Evolutionary conservation across 1,140 invertebrate genomes (phyloP).

Genomic region (Camponotus vicinus): DNA sequence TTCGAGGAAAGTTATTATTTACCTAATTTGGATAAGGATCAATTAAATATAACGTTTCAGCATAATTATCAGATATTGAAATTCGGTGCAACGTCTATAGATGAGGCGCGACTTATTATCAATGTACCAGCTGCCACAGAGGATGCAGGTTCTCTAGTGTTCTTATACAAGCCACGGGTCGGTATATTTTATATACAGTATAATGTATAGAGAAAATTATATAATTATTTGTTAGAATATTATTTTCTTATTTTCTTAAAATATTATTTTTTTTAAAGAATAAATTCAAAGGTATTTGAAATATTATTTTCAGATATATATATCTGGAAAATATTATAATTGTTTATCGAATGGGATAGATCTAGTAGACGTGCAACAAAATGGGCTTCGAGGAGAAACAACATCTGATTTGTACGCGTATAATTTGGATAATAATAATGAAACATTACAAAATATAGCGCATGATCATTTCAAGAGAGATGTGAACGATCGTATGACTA

Average conservation of each 20-base stretch:
- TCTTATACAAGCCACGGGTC: slow-evolving; percentile 70
- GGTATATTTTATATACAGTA: neutral
- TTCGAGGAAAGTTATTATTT: slow-evolving; percentile 79
- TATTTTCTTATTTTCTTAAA: neutral
- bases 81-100: slow-evolving; percentile 81
- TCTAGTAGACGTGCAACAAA: neutral
- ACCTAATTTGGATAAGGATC: slow-evolving; percentile 25
- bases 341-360: slow-evolving; percentile 51
- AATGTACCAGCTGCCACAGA: slow-evolving; percentile 65
- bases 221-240: neutral
- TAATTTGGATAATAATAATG: neutral
- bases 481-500: too few species aligned
- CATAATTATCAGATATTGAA: slow-evolving; percentile 77
- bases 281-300: neutral
- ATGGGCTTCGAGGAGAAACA: neutral
- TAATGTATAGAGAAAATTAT: neutral
- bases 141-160: slow-evolving; percentile 49
- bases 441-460: neutral
- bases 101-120: slow-evolving; percentile 63
- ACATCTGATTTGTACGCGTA: neutral
- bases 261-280: too few species aligned
- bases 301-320: slow-evolving; percentile 67
- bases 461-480: slow-evolving; percentile 21
- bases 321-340: slow-evolving; percentile 64
- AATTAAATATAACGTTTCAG: slow-evolving; percentile 72